A percentile compares a stretch with the other conserved stretches of the same genome.
Evolutionary conservation across 35 echinoderm and acorn worm species (phyloP).

Genomic region (Nesometra sesokonis): DNA sequence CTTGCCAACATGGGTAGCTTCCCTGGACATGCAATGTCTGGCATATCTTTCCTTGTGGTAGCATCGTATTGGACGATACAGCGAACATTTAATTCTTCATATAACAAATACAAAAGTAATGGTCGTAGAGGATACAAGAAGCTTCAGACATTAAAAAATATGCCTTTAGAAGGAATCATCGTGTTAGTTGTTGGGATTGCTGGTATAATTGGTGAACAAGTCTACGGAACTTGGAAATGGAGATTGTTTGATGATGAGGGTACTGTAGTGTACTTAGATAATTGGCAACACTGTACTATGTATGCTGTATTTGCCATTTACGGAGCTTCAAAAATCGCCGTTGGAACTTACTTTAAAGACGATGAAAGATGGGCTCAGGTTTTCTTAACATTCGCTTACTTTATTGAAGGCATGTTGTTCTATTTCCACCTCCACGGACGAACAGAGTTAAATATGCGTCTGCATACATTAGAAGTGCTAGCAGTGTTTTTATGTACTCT

Average conservation of each 20-base stretch:
- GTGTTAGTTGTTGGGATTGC: neutral
- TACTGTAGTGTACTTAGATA: neutral
- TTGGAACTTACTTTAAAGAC: neutral
- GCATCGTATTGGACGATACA: neutral
- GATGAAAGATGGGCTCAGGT: neutral
- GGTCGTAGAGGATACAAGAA: neutral
- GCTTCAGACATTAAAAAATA: neutral
- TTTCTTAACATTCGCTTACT: neutral
- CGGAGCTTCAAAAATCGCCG: neutral
- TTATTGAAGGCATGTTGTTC: neutral
- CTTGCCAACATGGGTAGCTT: neutral
- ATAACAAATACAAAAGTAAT: neutral
- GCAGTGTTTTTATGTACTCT: neutral
- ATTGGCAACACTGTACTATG: neutral
- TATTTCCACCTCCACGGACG: neutral
- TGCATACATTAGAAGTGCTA: neutral
- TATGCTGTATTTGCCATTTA: neutral
- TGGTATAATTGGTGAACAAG: neutral
- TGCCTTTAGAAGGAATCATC: neutral
- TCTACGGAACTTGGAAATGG: neutral
- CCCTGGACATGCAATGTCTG: neutral
- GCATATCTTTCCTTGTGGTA: neutral
- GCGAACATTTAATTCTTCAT: neutral
- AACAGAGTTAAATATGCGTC: neutral
- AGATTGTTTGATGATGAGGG: neutral